Evolutionary conservation across 2,888 invertebrate genomes (phyloP).

Genomic region (Tipula helvola): DNA sequence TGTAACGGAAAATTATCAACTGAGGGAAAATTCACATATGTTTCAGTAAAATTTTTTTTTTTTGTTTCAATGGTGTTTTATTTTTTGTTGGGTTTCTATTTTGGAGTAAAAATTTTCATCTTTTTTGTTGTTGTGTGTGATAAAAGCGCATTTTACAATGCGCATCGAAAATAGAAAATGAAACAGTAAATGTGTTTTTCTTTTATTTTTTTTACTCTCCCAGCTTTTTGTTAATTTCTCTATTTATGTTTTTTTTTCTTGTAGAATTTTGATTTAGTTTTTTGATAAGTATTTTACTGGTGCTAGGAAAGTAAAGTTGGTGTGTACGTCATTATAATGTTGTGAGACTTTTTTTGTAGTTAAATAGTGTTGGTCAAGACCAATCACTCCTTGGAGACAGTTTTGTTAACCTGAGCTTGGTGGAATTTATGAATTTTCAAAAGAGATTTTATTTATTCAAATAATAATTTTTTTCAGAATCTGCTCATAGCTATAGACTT

Average conservation of each 20-base stretch:
- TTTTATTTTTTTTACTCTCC: not conserved
- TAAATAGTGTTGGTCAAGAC: too few species aligned
- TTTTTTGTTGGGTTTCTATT: not conserved
- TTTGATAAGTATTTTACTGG: too few species aligned
- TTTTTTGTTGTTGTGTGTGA: not conserved
- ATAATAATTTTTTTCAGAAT: too few species aligned
- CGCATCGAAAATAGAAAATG: not conserved
- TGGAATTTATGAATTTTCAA: too few species aligned
- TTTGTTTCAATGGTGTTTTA: not conserved
- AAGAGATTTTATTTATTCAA: too few species aligned
- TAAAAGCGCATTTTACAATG: constrained; percentile 4
- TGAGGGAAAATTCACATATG: not conserved
- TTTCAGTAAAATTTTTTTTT: not conserved
- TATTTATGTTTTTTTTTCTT: not conserved
- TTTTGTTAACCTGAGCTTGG: too few species aligned
- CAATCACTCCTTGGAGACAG: too few species aligned
- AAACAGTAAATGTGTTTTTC: not conserved
- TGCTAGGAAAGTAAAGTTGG: not conserved
- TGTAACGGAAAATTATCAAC: not conserved
- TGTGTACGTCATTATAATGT: not conserved
- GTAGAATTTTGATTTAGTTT: not conserved
- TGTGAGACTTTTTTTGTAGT: not conserved
- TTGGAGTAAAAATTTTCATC: not conserved
- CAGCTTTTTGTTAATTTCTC: not conserved
- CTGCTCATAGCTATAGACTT: too few species aligned